Conservation (phyloP, 1,140 invertebrate species). For the Delia radicum region DNA sequence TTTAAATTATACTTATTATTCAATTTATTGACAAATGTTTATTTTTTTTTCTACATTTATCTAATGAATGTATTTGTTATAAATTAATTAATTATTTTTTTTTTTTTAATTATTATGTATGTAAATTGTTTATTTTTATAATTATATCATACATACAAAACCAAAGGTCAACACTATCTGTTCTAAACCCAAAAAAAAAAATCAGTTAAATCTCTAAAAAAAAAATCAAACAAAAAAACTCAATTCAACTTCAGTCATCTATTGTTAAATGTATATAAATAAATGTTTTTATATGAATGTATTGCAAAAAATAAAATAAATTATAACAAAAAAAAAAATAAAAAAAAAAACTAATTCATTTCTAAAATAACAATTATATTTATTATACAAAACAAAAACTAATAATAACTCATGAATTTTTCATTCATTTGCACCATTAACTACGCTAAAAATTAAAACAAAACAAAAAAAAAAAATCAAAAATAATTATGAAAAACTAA, state of each 20-base stretch:
- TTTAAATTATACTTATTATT: too few species aligned
- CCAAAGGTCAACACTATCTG: background rate
- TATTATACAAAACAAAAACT: background rate
- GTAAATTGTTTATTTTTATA: background rate
- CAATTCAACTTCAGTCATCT: background rate
- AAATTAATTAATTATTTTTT: background rate
- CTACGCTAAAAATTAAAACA: background rate
- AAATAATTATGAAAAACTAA: constrained; percentile 9
- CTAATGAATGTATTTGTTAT: background rate
- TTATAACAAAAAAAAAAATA: constrained; percentile 26
- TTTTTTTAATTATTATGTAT: background rate
- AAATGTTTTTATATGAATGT: background rate
- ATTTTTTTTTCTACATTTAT: too few species aligned
- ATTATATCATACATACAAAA: background rate
- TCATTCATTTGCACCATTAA: constrained; percentile 2
- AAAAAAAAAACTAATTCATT: constrained; percentile 14
- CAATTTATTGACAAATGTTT: too few species aligned
- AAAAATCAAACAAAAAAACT: background rate
- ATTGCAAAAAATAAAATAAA: background rate
- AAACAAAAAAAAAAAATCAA: constrained; percentile 9
- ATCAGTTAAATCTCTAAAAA: background rate
- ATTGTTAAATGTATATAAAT: background rate
- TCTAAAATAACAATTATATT: background rate
- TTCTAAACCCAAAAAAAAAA: background rate
- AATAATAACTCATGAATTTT: constrained; percentile 7